A percentile compares a stretch with the other conserved stretches of the same genome.
phyloP scores from a whole-genome alignment of 2,113 vertebrate species.

The Alligator mississippiensis region DNA sequence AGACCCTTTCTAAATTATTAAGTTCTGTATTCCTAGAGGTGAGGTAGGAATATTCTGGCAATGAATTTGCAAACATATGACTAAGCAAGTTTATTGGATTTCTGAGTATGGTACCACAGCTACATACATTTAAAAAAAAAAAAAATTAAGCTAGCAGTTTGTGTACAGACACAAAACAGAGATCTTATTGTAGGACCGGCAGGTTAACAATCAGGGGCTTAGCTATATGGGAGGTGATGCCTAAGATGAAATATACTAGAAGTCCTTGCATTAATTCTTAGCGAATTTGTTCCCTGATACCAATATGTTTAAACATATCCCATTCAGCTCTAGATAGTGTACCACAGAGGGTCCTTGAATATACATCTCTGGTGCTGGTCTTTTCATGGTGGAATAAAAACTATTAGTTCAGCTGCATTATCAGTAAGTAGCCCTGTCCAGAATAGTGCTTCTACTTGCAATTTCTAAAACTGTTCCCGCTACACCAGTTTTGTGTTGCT shows the following conservation, averaged over 20 bases:
- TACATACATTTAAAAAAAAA: conserved; percentile 10
- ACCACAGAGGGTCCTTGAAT: neutral
- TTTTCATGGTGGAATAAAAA: neutral
- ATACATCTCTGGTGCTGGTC: neutral
- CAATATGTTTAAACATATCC: neutral
- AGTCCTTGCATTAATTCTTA: neutral
- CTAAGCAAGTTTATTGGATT: conserved; percentile 17
- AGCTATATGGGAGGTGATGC: neutral
- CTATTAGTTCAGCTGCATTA: neutral
- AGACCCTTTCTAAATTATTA: neutral
- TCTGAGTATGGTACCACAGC: conserved; percentile 58
- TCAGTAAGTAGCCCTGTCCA: neutral
- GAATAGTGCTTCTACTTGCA: neutral
- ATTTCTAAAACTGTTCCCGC: neutral
- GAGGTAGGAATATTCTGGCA: neutral
- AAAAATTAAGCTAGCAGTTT: conserved; percentile 14
- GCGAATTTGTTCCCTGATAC: neutral
- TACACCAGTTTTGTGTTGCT: neutral
- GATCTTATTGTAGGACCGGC: neutral
- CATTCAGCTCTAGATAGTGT: no score
- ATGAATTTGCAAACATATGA: neutral
- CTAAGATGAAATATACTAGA: neutral
- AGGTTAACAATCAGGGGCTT: neutral
- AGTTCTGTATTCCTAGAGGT: neutral
- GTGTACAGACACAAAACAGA: neutral